phyloP scores from a whole-genome alignment of 1,140 invertebrate species.

The Glossosoma conforme region DNA sequence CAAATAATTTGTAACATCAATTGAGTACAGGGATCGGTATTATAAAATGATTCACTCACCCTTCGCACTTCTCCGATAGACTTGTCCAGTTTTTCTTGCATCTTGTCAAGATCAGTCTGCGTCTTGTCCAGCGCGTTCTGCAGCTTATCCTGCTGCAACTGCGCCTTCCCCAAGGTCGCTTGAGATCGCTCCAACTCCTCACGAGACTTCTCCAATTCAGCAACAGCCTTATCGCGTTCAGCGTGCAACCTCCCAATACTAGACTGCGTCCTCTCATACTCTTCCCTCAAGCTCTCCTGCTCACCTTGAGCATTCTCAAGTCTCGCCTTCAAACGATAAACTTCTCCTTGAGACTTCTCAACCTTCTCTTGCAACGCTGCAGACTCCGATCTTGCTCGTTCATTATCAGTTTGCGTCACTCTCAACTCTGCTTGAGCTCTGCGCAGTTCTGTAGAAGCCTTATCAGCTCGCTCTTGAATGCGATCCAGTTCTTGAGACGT shows the following conservation, averaged over 20 bases:
- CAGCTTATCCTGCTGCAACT: slow-evolving; percentile 84
- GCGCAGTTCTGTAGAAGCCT: slow-evolving; percentile 74
- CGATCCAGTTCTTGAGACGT: slow-evolving; percentile 75
- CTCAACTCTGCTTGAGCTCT: slow-evolving; percentile 79
- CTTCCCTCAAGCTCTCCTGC: slow-evolving; percentile 86
- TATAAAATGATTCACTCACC: slow-evolving; percentile 55
- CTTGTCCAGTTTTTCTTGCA: slow-evolving; percentile 82
- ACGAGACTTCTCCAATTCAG: slow-evolving; percentile 82
- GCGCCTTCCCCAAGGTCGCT: slow-evolving; percentile 81
- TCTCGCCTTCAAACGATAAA: slow-evolving; percentile 87
- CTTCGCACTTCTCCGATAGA: slow-evolving; percentile 72
- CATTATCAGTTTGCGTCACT: slow-evolving; percentile 81
- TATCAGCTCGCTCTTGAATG: slow-evolving; percentile 83
- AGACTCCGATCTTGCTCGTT: slow-evolving; percentile 76
- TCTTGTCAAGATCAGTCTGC: slow-evolving; percentile 84
- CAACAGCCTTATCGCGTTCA: slow-evolving; percentile 79
- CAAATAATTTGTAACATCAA: too few relatives aligned
- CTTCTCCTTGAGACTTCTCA: slow-evolving; percentile 90
- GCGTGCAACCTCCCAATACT: slow-evolving; percentile 75
- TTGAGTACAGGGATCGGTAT: too few relatives aligned
- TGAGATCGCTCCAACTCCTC: slow-evolving; percentile 87
- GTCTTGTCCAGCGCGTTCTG: slow-evolving; percentile 83
- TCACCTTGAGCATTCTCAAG: slow-evolving; percentile 92
- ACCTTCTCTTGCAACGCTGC: slow-evolving; percentile 85
- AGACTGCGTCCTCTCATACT: slow-evolving; percentile 75